phyloP scores from a whole-genome alignment of 2,113 vertebrate genomes.

The Dermatemys mawii region DNA sequence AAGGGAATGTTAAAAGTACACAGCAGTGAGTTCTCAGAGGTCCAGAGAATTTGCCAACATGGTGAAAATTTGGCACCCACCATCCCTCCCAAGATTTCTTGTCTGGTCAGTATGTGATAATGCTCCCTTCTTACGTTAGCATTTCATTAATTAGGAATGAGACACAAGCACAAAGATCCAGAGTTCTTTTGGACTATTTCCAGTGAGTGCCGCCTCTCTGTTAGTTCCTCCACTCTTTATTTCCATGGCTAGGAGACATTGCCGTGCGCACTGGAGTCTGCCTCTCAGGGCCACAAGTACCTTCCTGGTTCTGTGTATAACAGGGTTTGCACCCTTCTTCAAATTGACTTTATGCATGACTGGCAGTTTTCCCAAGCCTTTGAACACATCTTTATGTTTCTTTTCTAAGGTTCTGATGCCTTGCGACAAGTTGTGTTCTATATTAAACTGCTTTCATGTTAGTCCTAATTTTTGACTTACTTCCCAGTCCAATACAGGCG shows the following conservation, averaged over 20 bases:
- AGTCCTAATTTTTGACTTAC: neutral
- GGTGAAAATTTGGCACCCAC: neutral
- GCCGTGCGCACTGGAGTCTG: neutral
- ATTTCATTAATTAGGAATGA: fast-evolving
- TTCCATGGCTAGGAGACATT: neutral
- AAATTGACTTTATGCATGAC: neutral
- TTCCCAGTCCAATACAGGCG: neutral
- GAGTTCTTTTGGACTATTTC: fast-evolving
- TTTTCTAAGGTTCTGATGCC: neutral
- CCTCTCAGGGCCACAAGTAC: too few species aligned
- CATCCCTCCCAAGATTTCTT: neutral
- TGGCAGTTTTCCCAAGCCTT: neutral
- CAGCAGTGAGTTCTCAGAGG: too few species aligned
- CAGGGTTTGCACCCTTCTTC: neutral
- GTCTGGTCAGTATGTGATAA: too few species aligned
- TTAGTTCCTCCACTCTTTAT: neutral
- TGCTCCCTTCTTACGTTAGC: neutral
- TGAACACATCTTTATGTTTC: neutral
- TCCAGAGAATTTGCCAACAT: neutral
- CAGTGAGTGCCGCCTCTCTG: neutral
- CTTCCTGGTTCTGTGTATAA: neutral
- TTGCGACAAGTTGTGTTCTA: neutral
- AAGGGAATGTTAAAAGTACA: too few species aligned
- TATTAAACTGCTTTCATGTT: neutral
- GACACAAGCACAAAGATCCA: neutral